A percentile compares a stretch with the other conserved stretches of the same genome.
phyloP scores from a whole-genome alignment of 2,113 vertebrate genomes.

The Procavia capensis region DNA sequence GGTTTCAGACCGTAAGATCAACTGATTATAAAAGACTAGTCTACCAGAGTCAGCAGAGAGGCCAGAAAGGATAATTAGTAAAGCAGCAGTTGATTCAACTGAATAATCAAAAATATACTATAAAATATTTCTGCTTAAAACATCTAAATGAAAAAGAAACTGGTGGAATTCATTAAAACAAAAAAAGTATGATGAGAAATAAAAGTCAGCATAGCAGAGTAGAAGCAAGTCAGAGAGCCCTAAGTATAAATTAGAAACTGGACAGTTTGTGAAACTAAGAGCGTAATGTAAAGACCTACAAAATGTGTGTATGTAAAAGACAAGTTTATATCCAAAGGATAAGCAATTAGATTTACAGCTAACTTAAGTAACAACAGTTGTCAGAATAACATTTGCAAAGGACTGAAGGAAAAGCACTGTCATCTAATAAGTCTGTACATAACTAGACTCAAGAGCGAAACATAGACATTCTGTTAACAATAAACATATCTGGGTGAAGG shows the following conservation, averaged over 20 bases:
- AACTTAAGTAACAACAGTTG: background rate
- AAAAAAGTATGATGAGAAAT: background rate
- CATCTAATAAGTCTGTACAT: background rate
- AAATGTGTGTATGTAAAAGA: background rate
- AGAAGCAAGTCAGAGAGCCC: conserved; percentile 2
- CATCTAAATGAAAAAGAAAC: background rate
- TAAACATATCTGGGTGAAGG: background rate
- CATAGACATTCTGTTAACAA: background rate
- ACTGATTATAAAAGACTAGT: background rate
- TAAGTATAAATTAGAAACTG: conserved; percentile 19
- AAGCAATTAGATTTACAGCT: background rate
- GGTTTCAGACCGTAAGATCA: background rate
- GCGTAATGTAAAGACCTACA: conserved; percentile 4
- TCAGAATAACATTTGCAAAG: background rate
- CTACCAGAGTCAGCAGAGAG: background rate
- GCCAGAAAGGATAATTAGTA: background rate
- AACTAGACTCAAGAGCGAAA: background rate
- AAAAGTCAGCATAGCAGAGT: background rate
- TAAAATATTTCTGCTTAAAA: background rate
- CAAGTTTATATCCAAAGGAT: background rate
- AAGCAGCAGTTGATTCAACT: background rate
- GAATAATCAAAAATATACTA: background rate
- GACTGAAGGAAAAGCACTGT: background rate
- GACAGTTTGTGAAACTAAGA: background rate
- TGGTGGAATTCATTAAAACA: background rate